Base-by-base conservation (phyloP, 2,888 invertebrate genomes). In the Microdon myrmicae region DNA sequence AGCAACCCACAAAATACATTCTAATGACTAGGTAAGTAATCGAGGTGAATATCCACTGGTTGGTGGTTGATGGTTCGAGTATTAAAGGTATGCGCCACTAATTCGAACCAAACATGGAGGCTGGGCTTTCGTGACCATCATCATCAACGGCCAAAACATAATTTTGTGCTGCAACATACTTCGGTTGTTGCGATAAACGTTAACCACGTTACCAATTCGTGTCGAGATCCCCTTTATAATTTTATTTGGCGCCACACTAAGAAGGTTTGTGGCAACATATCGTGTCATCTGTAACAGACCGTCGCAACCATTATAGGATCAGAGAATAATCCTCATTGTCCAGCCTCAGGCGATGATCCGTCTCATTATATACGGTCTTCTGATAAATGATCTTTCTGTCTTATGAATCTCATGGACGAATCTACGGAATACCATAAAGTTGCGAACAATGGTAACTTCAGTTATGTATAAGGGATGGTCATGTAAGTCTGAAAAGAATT, bases 61-160 rank as follows among this genome's bases (percentile, higher is more conserved):
- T n/a, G n/a, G n/a, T n/a, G n/a, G n/a, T n/a, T n/a, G n/a, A n/a
- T n/a, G n/a, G n/a, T n/a, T n/a, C n/a, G n/a, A n/a, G n/a, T n/a
- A n/a, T n/a, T n/a, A n/a, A n/a, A n/a, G n/a, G n/a, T n/a, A n/a
- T n/a, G n/a, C n/a, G n/a, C n/a, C n/a, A n/a, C n/a, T n/a, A n/a
- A n/a, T n/a, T n/a, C n/a, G n/a, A n/a, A n/a, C n/a, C n/a, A n/a
- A n/a, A n/a, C n/a, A n/a, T n/a, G n/a, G n/a, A n/a, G n/a, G n/a
- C n/a, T n/a, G n/a, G n/a, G n/a, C n/a, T 39, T 7, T 7, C 39
- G 28, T 39, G 16, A 39, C 39, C 13, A 25, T 45, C 17, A 45
- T 45, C 44, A 17, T 25, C 17, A 4, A 3, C 25, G 8, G 13
- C 22, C 22, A 22, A 20, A n/a, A 23, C 23, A 44, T 34, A 10